phyloP scores from a whole-genome alignment of 1,140 invertebrate genomes.

The Drosophila punjabiensis region DNA sequence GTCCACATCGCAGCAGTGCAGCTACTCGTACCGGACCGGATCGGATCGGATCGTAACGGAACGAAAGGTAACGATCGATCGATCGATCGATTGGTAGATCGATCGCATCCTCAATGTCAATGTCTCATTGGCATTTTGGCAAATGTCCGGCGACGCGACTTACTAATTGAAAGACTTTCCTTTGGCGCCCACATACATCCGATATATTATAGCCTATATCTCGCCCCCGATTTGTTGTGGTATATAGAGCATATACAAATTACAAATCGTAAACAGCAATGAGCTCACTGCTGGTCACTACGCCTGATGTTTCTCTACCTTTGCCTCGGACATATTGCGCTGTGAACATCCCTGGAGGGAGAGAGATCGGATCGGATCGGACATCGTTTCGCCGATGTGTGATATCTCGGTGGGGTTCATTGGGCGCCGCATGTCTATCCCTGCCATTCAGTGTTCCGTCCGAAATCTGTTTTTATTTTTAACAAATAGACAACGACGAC shows the following conservation, averaged over 20 bases:
- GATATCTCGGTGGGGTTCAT: conserved; percentile 50
- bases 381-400: conserved; percentile 35
- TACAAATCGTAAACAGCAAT: conserved; percentile 71
- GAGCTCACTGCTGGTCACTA: conserved; percentile 59
- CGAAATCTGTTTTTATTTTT: conserved; percentile 80
- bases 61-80: not conserved
- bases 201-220: conserved; percentile 24
- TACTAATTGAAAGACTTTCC: conserved; percentile 67
- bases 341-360: conserved; percentile 14
- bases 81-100: conserved; percentile 9
- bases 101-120: conserved; percentile 72
- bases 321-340: conserved; percentile 47
- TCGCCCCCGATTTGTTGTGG: conserved; percentile 30
- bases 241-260: conserved; percentile 43
- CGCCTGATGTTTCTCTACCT: conserved; percentile 27
- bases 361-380: conserved; percentile 3
- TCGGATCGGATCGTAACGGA: conserved; percentile 21
- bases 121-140: conserved; percentile 82
- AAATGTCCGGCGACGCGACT: conserved; percentile 67
- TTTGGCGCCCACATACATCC: conserved; percentile 49
- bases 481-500: conserved; percentile 65
- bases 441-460: conserved; percentile 47
- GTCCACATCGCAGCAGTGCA: conserved; percentile 5
- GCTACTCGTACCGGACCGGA: conserved; percentile 21
- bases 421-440: conserved; percentile 20